These are phyloP conservation scores for Thymallus thymallus DNA, from an alignment of 2,113 vertebrate species.

Conservation along the genomic window DNA sequence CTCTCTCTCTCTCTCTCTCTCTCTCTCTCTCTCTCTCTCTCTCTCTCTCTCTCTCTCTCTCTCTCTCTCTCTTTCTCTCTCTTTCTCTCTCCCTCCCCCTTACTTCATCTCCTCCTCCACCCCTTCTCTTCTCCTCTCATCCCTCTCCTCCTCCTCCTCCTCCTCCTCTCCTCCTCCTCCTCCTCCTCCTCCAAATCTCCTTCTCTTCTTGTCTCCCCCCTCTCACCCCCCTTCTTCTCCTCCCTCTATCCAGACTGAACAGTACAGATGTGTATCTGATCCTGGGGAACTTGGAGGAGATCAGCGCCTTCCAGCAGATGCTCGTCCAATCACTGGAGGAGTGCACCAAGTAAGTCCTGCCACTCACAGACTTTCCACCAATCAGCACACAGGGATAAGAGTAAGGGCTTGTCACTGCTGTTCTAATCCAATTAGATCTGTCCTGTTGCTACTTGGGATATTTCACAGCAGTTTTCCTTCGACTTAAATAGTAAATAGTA, in stretches of 20 bases:
- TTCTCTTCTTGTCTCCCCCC: background rate
- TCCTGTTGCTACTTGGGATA: background rate
- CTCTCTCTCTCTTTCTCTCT: background rate
- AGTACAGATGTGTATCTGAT: conserved; percentile 81
- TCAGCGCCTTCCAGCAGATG: conserved; percentile 96
- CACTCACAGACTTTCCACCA: conserved; percentile 25
- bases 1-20: too few relatives aligned
- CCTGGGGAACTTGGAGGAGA: conserved; percentile 95
- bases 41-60: background rate
- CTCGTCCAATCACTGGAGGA: conserved; percentile 96
- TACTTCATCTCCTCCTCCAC: too few relatives aligned
- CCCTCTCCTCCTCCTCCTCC: background rate
- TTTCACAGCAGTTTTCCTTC: conserved; percentile 17
- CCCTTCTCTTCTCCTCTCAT: background rate
- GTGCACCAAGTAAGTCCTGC: conserved; percentile 88
- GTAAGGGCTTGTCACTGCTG: background rate
- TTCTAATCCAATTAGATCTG: background rate
- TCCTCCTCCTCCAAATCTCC: background rate
- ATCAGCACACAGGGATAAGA: conserved; percentile 22
- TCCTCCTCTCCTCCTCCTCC: background rate
- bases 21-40: background rate
- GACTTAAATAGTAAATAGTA: conserved; percentile 12
- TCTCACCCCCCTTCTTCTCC: background rate
- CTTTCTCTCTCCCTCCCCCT: too few relatives aligned
- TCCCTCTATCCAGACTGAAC: conserved; percentile 75